Conservation (phyloP, 2,888 invertebrate species). For the Eupithecia pulchellata region DNA sequence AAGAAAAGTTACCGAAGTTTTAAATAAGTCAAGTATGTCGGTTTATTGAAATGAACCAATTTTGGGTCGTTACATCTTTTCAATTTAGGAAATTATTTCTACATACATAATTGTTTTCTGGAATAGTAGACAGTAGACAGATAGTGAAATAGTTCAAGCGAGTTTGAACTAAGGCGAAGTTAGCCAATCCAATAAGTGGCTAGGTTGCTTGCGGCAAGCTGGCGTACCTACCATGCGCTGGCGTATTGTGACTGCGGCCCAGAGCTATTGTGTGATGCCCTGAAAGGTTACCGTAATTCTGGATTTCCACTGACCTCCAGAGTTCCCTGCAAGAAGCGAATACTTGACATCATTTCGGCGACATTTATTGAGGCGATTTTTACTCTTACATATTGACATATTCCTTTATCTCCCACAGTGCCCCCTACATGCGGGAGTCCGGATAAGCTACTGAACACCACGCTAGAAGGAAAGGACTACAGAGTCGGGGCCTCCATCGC, state of each 20-base stretch:
- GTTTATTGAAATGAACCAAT: not conserved
- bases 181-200: not conserved
- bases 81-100: too few relatives aligned
- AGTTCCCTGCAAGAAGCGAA: not conserved
- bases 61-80: too few relatives aligned
- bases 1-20: too few relatives aligned
- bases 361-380: not conserved
- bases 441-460: constrained; percentile 93
- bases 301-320: not conserved
- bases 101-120: too few relatives aligned
- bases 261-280: too few relatives aligned
- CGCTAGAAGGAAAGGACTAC: constrained; percentile 89
- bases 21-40: not conserved
- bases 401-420: constrained; percentile 76
- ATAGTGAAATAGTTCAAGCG: not conserved
- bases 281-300: not conserved
- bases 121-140: not conserved
- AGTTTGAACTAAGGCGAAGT: too few relatives aligned
- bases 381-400: not conserved
- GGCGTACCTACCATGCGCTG: too few relatives aligned
- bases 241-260: not conserved
- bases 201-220: not conserved
- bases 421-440: constrained; percentile 95
- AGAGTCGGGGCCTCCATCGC: constrained; percentile 89
- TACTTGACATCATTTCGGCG: not conserved